Base-by-base conservation (phyloP, 2,797 vertebrate species). In the Channallabes apus region DNA sequence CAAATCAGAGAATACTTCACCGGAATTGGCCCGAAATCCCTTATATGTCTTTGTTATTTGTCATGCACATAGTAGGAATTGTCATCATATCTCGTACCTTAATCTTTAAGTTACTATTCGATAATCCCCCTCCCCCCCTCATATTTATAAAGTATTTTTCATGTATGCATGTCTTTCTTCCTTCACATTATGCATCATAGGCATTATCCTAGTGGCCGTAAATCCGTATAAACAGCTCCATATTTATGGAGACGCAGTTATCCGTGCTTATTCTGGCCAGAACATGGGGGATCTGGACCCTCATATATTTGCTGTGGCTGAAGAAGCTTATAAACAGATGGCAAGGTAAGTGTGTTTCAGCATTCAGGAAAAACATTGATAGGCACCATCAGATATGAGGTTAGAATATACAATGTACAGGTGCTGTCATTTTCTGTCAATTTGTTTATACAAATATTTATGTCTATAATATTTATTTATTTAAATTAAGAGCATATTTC, bases 201-300 rank as follows among this genome's bases (percentile, higher is more conserved):
- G 98, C 84, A 99, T 99, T 86, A 98, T 99, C 91, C 92, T 99
- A 90, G 98, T 99, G 90, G 97, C 98, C 84, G 95, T 99, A 90
- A 99, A 99, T 89, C 98, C 98, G 0, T 99, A 99, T 87, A 99
- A 97, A 89, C 93, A 98, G 91, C 91, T 99, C 81, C 97, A 95
- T 0, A 93, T 99, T 88, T 99, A 99, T 8, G 98, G 98, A 90
- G 97, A 99, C 91, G 97, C 97, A 83, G 96, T 99, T 92, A 99
- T 99, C 91, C 96, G 98, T 20, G 98, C 98, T 0, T 99, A 99
- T 69, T 97, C 97, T 0, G 98, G 98, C n/a, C 97, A 98, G 90
- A 99, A 99, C 92, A 96, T 99, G 98, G 98, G 98, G 0, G 97
- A 99, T 91, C 98, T 99, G 96, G 98, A 99, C 90, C 98, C 98